phyloP scores from a whole-genome alignment of 2,797 vertebrate species.

The Siniperca obscura region DNA sequence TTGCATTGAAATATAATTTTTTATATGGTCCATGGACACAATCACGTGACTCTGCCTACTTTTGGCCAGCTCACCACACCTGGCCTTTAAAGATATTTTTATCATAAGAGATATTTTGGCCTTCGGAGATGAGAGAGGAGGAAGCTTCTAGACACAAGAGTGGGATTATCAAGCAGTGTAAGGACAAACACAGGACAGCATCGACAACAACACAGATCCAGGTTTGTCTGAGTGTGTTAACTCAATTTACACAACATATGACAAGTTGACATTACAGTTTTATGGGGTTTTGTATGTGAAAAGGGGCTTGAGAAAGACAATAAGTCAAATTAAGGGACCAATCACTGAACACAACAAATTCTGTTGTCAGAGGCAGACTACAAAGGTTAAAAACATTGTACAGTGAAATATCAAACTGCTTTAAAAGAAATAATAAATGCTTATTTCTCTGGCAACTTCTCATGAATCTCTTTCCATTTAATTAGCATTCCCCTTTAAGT shows the following conservation, averaged over 20 bases:
- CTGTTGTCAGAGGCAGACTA: conserved; percentile 17
- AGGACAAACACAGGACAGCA: conserved; percentile 9
- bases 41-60: no score
- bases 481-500: conserved; percentile 53
- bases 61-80: not conserved
- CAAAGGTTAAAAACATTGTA: conserved; percentile 3
- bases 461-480: conserved; percentile 50
- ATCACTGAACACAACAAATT: conserved; percentile 22
- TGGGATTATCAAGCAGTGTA: conserved; percentile 33
- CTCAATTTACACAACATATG: conserved; percentile 7
- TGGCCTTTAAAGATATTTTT: not conserved
- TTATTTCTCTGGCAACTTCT: conserved; percentile 35
- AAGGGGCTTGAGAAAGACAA: not conserved
- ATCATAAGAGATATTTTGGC: conserved; percentile 32
- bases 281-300: conserved; percentile 14
- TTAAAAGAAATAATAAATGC: conserved; percentile 35
- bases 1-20: no score
- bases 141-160: conserved; percentile 18
- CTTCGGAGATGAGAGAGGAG: conserved; percentile 27
- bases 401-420: conserved; percentile 28
- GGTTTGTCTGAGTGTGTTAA: not conserved
- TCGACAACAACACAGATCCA: conserved; percentile 8
- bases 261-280: conserved; percentile 14
- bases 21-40: not conserved
- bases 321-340: conserved; percentile 1